These are phyloP conservation scores for Latheticus oryzae DNA, from an alignment of 2,888 invertebrate species.

Conservation along the genomic window DNA sequence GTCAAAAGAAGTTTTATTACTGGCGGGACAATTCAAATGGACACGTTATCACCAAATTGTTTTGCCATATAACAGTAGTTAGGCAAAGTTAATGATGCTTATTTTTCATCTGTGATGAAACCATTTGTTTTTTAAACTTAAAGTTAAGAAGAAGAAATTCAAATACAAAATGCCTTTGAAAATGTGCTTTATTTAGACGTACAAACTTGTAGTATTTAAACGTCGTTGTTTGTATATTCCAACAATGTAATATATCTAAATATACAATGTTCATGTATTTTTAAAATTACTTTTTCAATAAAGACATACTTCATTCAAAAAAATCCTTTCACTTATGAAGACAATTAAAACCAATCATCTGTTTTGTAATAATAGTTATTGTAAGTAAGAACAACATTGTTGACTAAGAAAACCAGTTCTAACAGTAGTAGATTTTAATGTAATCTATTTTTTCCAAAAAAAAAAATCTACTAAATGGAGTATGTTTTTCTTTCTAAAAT, in stretches of 20 bases:
- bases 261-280: slow-evolving; percentile 46
- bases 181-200: slow-evolving; percentile 41
- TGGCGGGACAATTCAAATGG: slow-evolving; percentile 24
- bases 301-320: slow-evolving; percentile 3
- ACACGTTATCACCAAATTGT: slow-evolving; percentile 44
- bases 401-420: slow-evolving; percentile 36
- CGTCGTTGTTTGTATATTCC: slow-evolving; percentile 28
- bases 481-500: too few relatives aligned
- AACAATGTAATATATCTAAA: slow-evolving; percentile 17
- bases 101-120: slow-evolving; percentile 54
- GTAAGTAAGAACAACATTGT: too few relatives aligned
- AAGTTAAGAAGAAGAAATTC: slow-evolving; percentile 15
- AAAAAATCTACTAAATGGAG: slow-evolving; percentile 1
- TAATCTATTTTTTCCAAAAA: not conserved
- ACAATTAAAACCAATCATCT: too few relatives aligned
- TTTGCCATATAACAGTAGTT: slow-evolving; percentile 50
- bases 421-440: slow-evolving; percentile 35
- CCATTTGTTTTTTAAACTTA: slow-evolving; percentile 44
- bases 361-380: too few relatives aligned
- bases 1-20: not conserved
- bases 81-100: slow-evolving; percentile 49
- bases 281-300: slow-evolving; percentile 43
- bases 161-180: slow-evolving; percentile 39
- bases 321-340: too few relatives aligned
- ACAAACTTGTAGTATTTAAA: slow-evolving; percentile 29